These are phyloP conservation scores for Eilema depressum DNA, from an alignment of 2,888 invertebrate genomes.

Conservation along the genomic window DNA sequence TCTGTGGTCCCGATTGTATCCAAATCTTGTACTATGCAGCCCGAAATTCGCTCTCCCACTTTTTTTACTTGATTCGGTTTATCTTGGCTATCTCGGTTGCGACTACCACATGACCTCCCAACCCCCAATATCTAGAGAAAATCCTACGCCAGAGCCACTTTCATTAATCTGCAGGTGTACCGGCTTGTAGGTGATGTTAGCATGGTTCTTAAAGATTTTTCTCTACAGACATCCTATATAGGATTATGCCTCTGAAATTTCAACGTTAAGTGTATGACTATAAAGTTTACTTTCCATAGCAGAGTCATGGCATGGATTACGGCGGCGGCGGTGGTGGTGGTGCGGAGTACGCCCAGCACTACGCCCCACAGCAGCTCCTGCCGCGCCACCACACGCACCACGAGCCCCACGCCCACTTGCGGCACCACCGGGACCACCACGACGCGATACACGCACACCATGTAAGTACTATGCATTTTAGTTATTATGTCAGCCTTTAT, in stretches of 20 bases:
- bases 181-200: not conserved
- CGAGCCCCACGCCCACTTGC: constrained; percentile 80
- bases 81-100: not conserved
- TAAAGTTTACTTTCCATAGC: constrained; percentile 29
- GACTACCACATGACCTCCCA: not conserved
- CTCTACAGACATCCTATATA: not conserved
- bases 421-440: constrained; percentile 81
- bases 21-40: too few species aligned
- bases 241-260: not conserved
- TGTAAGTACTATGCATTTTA: constrained; percentile 59
- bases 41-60: not conserved
- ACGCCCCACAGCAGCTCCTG: constrained; percentile 81
- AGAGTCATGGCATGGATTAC: constrained; percentile 86
- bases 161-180: not conserved
- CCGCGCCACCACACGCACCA: constrained; percentile 82
- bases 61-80: not conserved
- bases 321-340: constrained; percentile 78
- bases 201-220: too few species aligned
- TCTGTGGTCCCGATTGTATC: too few species aligned
- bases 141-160: not conserved
- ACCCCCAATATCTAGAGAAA: too few species aligned
- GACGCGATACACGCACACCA: constrained; percentile 82
- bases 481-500: too few species aligned
- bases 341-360: constrained; percentile 80
- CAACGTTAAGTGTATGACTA: not conserved